phyloP scores from a whole-genome alignment of 2,113 vertebrate genomes.

The Cyprinus carpio region DNA sequence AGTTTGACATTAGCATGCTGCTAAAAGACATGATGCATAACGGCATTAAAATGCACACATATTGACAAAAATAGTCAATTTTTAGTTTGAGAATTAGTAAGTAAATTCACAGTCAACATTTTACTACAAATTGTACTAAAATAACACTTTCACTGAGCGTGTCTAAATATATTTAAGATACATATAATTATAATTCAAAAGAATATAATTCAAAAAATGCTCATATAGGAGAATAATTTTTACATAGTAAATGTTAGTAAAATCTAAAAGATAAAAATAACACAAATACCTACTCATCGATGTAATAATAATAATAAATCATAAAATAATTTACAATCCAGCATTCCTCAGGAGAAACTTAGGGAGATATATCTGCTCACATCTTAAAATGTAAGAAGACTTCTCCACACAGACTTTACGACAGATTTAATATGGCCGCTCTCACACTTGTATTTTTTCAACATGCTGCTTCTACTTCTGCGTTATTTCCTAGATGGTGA shows the following conservation, averaged over 20 bases:
- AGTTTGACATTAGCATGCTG: background rate
- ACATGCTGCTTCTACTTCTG: too few species aligned
- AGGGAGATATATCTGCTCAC: background rate
- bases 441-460: background rate
- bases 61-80: background rate
- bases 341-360: background rate
- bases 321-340: background rate
- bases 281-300: background rate
- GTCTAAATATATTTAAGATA: too few species aligned
- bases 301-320: too few species aligned
- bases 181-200: too few species aligned
- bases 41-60: background rate
- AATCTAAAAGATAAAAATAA: background rate
- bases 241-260: background rate
- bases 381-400: background rate
- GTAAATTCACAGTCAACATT: too few species aligned
- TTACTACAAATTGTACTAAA: too few species aligned
- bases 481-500: background rate
- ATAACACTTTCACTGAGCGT: too few species aligned
- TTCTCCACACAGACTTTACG: background rate
- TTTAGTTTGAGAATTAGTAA: too few species aligned
- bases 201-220: background rate
- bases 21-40: background rate
- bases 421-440: background rate
- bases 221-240: too few species aligned